These are phyloP conservation scores for Monochamus saltuarius DNA, from an alignment of 1,140 invertebrate genomes.

Conservation along the genomic window DNA sequence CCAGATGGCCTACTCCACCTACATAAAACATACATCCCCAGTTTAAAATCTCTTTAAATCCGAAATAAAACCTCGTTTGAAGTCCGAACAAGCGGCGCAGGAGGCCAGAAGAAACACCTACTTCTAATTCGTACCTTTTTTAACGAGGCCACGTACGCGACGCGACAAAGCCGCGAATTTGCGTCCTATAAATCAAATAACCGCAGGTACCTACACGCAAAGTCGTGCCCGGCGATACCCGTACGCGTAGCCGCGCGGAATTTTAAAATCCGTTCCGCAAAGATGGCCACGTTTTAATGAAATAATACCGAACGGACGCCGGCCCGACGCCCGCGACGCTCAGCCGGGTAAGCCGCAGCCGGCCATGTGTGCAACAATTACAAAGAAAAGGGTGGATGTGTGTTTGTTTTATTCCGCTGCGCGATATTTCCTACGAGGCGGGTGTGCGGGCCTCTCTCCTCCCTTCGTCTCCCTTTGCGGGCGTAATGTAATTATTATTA, in stretches of 20 bases:
- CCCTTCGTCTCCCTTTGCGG: no score
- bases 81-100: no score
- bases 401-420: conserved; percentile 23
- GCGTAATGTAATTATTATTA: conserved; percentile 24
- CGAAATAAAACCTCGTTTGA: conserved; percentile 1
- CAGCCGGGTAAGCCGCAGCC: conserved; percentile 39
- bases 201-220: conserved; percentile 42
- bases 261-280: conserved; percentile 46
- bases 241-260: conserved; percentile 42
- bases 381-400: conserved; percentile 33
- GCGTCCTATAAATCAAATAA: conserved; percentile 47
- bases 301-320: conserved; percentile 36
- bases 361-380: conserved; percentile 40
- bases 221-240: conserved; percentile 33
- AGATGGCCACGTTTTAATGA: conserved; percentile 45
- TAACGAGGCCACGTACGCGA: conserved; percentile 27
- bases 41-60: no score
- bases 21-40: no score
- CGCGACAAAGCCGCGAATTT: conserved; percentile 26
- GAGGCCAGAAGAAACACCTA: conserved; percentile 2
- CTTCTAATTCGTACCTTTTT: conserved; percentile 26
- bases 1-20: no score
- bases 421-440: conserved; percentile 11
- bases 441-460: background rate
- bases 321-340: conserved; percentile 18